Conservation (phyloP, 2,888 invertebrate genomes). For the Hartigia nigra region DNA sequence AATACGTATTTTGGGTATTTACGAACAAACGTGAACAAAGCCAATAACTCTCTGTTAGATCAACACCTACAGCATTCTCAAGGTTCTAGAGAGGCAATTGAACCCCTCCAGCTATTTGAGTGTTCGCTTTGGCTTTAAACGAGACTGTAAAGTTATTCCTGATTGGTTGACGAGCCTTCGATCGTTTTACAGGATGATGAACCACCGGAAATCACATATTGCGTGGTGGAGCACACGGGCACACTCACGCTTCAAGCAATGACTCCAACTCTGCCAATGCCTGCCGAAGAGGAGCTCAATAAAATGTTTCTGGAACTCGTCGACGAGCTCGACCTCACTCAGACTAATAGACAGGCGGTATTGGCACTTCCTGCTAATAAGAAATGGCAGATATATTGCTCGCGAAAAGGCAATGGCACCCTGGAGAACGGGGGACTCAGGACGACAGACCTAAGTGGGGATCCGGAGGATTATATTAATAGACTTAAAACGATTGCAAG, state of each 20-base stretch:
- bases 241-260: slow-evolving; percentile 87
- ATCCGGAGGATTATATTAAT: slow-evolving; percentile 93
- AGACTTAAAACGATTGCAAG: slow-evolving; percentile 84
- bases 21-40: background rate
- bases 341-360: slow-evolving; percentile 94
- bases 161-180: background rate
- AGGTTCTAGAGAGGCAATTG: background rate
- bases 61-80: background rate
- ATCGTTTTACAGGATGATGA: slow-evolving; percentile 82
- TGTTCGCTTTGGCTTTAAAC: background rate
- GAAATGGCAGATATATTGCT: slow-evolving; percentile 98
- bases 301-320: slow-evolving; percentile 95
- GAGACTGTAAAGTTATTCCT: background rate
- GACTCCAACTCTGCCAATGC: slow-evolving; percentile 94
- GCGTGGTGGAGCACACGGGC: slow-evolving; percentile 91
- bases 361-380: slow-evolving; percentile 92
- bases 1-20: background rate
- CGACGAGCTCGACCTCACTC: slow-evolving; percentile 93
- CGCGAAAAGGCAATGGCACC: slow-evolving; percentile 78
- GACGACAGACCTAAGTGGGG: slow-evolving; percentile 77
- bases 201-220: slow-evolving; percentile 95
- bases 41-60: background rate
- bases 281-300: slow-evolving; percentile 91
- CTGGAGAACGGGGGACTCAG: slow-evolving; percentile 69
- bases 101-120: background rate